Percentiles rank a stretch among this genome's conserved stretches.
Conservation (phyloP, 2,888 invertebrate species). For the Xestoiulus laeticollis region DNA sequence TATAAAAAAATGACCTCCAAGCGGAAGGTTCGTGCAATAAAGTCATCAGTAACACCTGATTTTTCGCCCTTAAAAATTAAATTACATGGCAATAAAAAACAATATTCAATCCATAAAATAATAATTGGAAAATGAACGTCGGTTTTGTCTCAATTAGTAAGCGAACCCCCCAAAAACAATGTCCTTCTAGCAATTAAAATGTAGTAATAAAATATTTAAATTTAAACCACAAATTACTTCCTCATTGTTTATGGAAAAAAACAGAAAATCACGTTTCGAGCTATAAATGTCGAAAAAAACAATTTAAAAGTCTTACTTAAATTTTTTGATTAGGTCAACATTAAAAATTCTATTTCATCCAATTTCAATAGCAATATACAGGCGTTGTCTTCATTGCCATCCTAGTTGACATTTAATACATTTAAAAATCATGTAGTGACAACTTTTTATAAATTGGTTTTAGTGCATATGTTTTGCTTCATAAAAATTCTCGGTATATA, state of each 20-base stretch:
- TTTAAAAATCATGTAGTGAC: no score
- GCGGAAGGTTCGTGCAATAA: not conserved
- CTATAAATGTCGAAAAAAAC: not conserved
- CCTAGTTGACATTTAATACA: no score
- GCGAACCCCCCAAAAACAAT: not conserved
- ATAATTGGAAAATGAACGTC: conserved; percentile 10
- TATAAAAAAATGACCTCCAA: not conserved
- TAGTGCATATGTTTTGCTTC: no score
- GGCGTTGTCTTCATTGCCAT: no score
- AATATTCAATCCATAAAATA: not conserved
- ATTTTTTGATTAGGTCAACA: no score
- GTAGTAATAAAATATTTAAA: not conserved
- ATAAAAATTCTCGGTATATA: no score
- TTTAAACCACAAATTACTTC: not conserved
- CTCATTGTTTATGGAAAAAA: not conserved
- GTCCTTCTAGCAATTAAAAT: not conserved
- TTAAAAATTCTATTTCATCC: no score
- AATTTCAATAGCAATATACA: no score
- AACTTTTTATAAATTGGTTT: no score
- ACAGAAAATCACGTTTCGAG: not conserved
- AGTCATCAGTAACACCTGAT: conserved; percentile 17
- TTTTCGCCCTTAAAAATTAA: conserved; percentile 23
- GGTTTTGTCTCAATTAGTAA: conserved; percentile 28
- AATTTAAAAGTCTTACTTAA: not conserved
- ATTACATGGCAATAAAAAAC: not conserved